These are phyloP conservation scores for Campoletis sonorensis DNA, from an alignment of 1,140 invertebrate species.

Conservation along the genomic window DNA sequence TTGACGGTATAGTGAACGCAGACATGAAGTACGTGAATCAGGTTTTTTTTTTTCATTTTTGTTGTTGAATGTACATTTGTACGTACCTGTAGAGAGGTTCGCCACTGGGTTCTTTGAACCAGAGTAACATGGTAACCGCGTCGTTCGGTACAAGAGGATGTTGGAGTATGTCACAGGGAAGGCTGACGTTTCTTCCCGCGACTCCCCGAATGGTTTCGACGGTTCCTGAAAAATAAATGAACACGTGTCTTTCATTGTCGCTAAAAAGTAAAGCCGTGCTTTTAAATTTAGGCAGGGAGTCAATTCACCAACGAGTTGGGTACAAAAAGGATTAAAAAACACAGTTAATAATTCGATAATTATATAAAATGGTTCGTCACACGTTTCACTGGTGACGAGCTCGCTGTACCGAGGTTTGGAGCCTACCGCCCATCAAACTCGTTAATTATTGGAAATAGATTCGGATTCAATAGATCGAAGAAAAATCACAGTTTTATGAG, in stretches of 20 bases:
- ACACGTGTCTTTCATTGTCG: background rate
- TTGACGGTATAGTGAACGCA: no score
- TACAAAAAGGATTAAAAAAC: no score
- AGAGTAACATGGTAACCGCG: conserved; percentile 90
- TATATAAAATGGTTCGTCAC: no score
- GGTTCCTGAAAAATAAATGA: conserved; percentile 81
- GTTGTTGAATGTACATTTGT: conserved; percentile 12
- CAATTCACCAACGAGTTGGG: background rate
- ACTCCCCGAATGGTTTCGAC: conserved; percentile 88
- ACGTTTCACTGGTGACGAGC: no score
- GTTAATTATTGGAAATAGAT: no score
- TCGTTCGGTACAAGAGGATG: conserved; percentile 84
- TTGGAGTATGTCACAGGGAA: conserved; percentile 88
- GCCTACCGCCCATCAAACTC: no score
- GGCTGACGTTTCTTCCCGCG: conserved; percentile 83
- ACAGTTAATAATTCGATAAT: no score
- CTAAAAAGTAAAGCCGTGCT: background rate
- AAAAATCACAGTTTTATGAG: background rate
- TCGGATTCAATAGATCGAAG: no score
- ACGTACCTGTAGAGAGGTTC: conserved; percentile 89
- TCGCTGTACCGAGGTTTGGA: no score
- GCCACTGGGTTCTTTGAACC: conserved; percentile 90
- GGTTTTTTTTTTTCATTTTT: background rate
- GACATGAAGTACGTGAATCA: background rate
- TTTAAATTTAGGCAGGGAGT: background rate